phyloP scores from a whole-genome alignment of 2,888 invertebrate genomes.

The Stegophylla sp. region DNA sequence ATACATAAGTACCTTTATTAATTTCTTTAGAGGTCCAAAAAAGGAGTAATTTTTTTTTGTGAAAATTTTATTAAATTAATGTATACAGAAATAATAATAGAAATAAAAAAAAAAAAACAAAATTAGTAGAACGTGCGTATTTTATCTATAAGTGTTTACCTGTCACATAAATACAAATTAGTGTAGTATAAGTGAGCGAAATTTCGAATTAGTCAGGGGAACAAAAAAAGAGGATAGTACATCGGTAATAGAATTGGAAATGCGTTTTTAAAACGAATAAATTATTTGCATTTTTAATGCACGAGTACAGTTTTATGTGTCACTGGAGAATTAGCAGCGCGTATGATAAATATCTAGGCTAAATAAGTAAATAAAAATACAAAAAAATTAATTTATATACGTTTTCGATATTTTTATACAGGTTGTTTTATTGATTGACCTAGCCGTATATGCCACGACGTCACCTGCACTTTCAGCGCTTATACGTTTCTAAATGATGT shows the following conservation, averaged over 20 bases:
- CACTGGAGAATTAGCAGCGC: conserved; percentile 10
- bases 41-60: too few species aligned
- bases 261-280: not conserved
- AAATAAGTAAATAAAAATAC: not conserved
- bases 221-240: too few species aligned
- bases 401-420: not conserved
- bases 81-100: too few species aligned
- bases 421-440: not conserved
- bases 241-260: too few species aligned
- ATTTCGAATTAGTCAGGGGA: not conserved
- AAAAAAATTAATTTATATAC: not conserved
- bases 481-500: too few species aligned
- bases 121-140: too few species aligned
- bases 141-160: too few species aligned
- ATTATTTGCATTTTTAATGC: not conserved
- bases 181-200: not conserved
- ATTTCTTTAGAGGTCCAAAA: too few species aligned
- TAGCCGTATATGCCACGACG: not conserved
- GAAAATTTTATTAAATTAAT: too few species aligned
- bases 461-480: not conserved
- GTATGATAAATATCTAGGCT: not conserved
- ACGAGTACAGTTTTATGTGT: not conserved
- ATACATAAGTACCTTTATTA: too few species aligned
- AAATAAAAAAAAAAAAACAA: too few species aligned
- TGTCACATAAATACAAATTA: too few species aligned